These are phyloP conservation scores for Heliconius himera DNA, from an alignment of 1,140 invertebrate species.

Conservation along the genomic window DNA sequence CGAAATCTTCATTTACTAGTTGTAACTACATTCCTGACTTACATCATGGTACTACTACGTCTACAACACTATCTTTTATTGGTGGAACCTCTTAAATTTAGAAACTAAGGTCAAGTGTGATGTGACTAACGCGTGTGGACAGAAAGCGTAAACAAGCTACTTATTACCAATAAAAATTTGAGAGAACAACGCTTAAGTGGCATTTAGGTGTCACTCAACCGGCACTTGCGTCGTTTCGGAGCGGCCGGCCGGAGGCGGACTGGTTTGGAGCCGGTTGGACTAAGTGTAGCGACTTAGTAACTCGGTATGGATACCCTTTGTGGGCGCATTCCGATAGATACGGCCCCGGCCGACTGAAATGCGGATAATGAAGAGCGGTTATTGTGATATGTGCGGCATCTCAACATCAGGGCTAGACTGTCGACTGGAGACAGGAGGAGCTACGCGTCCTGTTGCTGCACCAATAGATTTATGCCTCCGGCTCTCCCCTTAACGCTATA, in stretches of 20 bases:
- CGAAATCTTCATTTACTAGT: conserved; percentile 17
- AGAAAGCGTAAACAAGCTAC: conserved; percentile 60
- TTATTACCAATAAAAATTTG: conserved; percentile 77
- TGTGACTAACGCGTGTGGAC: conserved; percentile 40
- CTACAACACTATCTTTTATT: conserved; percentile 34
- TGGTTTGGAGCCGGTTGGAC: conserved; percentile 76
- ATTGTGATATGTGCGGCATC: conserved; percentile 74
- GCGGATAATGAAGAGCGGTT: conserved; percentile 76
- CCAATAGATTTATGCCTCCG: conserved; percentile 58
- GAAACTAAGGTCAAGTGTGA: conserved; percentile 40
- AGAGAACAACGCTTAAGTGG: conserved; percentile 73
- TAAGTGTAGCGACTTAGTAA: conserved; percentile 68
- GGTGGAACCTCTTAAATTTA: conserved; percentile 39
- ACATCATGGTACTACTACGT: conserved; percentile 23
- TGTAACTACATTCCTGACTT: conserved; percentile 13
- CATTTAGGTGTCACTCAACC: conserved; percentile 79
- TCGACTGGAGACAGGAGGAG: conserved; percentile 36
- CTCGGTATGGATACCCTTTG: conserved; percentile 69
- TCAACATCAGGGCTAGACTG: conserved; percentile 56
- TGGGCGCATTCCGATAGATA: conserved; percentile 77
- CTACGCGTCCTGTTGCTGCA: conserved; percentile 42
- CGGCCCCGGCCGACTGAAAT: conserved; percentile 63
- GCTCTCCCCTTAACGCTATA: conserved; percentile 44
- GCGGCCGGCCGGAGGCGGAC: conserved; percentile 52
- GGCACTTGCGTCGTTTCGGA: conserved; percentile 61